Conservation (phyloP, 2,888 invertebrate species). For the Pachycephus smyrnensis region DNA sequence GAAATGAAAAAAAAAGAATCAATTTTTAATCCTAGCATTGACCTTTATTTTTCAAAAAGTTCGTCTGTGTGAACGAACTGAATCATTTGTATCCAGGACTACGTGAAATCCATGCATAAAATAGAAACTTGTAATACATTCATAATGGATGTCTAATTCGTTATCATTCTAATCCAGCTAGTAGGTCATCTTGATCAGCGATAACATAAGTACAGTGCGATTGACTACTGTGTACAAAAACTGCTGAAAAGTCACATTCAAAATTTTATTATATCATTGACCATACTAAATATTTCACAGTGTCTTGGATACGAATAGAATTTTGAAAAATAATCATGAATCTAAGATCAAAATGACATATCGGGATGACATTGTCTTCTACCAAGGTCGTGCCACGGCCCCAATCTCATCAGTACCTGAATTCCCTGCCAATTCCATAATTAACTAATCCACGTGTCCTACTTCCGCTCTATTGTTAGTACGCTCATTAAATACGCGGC, state of each 20-base stretch:
- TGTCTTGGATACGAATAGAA: too few species aligned
- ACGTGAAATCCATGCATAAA: not conserved
- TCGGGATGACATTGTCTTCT: not conserved
- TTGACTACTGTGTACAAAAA: not conserved
- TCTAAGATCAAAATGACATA: not conserved
- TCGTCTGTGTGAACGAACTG: not conserved
- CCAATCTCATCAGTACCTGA: constrained; percentile 15
- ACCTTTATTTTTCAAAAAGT: not conserved
- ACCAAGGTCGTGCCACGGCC: constrained; percentile 6
- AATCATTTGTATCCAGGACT: not conserved
- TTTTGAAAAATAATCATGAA: too few species aligned
- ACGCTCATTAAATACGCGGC: not conserved
- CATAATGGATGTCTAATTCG: not conserved
- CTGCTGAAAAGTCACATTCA: not conserved
- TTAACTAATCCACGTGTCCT: constrained; percentile 20
- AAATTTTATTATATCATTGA: not conserved
- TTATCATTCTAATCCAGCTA: not conserved
- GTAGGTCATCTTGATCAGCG: not conserved
- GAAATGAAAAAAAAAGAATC: not conserved
- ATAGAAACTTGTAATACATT: not conserved
- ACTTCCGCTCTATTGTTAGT: constrained; percentile 24
- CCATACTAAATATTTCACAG: too few species aligned
- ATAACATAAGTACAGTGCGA: not conserved
- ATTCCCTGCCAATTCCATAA: constrained; percentile 25
- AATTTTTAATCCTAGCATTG: not conserved